phyloP scores from a whole-genome alignment of 37 sponge, comb jelly and placozoan genomes.

The Axinella damicornis region DNA sequence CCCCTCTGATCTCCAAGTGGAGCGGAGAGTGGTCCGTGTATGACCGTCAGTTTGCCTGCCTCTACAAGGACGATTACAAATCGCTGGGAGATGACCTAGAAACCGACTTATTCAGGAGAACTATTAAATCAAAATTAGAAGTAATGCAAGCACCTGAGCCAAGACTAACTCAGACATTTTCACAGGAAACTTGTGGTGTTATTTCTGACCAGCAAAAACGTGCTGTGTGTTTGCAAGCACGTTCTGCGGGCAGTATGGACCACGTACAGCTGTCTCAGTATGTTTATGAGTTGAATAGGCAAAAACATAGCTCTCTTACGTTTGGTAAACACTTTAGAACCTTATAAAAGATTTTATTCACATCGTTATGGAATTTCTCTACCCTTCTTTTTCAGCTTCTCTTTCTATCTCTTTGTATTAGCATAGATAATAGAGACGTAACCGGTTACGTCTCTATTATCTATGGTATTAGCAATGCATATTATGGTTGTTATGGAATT shows the following conservation, averaged over 20 bases:
- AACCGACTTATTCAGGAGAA: conserved; percentile 2
- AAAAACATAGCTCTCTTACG: not conserved
- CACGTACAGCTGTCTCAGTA: not conserved
- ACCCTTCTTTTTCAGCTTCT: too few species aligned
- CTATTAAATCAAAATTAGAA: conserved; percentile 8
- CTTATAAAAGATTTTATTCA: too few species aligned
- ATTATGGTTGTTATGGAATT: too few species aligned
- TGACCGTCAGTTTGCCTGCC: conserved; percentile 48
- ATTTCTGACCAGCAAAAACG: not conserved
- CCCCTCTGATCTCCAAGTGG: not conserved
- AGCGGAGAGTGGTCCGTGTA: conserved; percentile 63
- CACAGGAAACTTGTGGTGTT: not conserved
- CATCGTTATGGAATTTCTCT: too few species aligned
- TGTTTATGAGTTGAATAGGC: not conserved
- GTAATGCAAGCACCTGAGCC: conserved; percentile 63
- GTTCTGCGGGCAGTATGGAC: too few species aligned
- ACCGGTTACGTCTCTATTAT: too few species aligned
- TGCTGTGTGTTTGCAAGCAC: not conserved
- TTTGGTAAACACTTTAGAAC: conserved; percentile 1
- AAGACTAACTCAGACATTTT: conserved; percentile 13
- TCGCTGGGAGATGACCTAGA: not conserved
- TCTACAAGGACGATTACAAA: conserved; percentile 46
- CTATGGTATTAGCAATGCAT: too few species aligned
- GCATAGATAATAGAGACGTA: too few species aligned
- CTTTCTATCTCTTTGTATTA: too few species aligned